Percentiles rank a stretch among this genome's conserved stretches.
phyloP scores from a whole-genome alignment of 2,888 invertebrate species.

The Euzetes globulus region DNA sequence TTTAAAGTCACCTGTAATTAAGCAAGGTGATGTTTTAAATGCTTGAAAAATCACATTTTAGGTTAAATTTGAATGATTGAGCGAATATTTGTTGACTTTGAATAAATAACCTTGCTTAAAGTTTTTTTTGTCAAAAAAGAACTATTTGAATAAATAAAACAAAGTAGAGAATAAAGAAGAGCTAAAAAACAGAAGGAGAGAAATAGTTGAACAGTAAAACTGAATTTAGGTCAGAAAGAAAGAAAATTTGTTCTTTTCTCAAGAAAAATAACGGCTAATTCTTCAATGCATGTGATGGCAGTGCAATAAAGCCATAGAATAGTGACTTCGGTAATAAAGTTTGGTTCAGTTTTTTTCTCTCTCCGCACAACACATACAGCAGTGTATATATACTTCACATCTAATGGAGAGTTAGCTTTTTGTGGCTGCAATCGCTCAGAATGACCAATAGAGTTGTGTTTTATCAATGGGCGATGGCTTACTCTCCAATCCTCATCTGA shows the following conservation, averaged over 20 bases:
- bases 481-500: constrained; percentile 15
- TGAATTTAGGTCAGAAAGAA: constrained; percentile 12
- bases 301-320: constrained; percentile 26
- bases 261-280: background rate
- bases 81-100: background rate
- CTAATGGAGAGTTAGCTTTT: constrained; percentile 28
- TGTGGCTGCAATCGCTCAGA: constrained; percentile 9
- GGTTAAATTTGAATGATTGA: background rate
- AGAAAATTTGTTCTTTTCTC: background rate
- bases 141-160: background rate
- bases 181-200: background rate
- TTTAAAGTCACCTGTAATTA: too few species aligned
- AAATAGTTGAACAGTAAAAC: background rate
- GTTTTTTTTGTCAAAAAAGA: background rate
- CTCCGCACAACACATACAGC: background rate
- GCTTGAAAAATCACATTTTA: background rate
- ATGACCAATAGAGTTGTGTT: constrained; percentile 25
- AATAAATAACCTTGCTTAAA: too few species aligned
- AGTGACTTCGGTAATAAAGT: constrained; percentile 21
- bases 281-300: constrained; percentile 7
- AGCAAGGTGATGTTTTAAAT: background rate
- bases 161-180: background rate
- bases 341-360: constrained; percentile 18
- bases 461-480: constrained; percentile 28
- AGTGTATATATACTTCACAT: constrained; percentile 4